Conservation (phyloP, 2,888 invertebrate genomes). For the Aelia acuminata region DNA sequence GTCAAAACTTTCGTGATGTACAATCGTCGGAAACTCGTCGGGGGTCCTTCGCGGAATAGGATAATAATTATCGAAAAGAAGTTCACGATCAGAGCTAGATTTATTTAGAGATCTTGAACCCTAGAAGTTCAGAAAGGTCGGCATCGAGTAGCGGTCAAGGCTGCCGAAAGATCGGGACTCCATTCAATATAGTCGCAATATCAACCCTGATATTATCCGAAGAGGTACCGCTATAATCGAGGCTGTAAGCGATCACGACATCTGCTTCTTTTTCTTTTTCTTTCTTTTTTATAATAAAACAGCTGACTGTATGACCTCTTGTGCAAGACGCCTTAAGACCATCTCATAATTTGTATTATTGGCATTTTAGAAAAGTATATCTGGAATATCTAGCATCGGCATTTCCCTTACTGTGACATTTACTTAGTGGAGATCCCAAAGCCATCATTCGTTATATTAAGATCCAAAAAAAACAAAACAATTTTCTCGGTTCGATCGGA, state of each 20-base stretch:
- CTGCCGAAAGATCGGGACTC: neutral
- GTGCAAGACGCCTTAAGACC: neutral
- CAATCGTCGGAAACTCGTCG: neutral
- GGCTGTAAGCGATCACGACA: neutral
- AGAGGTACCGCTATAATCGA: neutral
- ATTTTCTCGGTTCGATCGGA: no score
- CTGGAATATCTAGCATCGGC: no score
- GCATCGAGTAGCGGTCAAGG: neutral
- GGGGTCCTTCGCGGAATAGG: neutral
- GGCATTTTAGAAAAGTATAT: no score
- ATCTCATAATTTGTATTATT: no score
- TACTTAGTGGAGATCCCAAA: no score
- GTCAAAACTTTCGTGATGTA: neutral
- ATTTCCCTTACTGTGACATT: no score
- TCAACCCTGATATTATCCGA: neutral
- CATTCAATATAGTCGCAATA: constrained; percentile 29
- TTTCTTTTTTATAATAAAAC: neutral
- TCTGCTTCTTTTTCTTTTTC: neutral
- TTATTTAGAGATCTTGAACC: constrained; percentile 30
- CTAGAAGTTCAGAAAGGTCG: neutral
- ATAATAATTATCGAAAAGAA: neutral
- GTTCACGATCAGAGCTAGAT: neutral
- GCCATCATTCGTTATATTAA: no score
- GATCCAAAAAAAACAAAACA: no score
- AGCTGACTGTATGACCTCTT: constrained; percentile 4